Conservation (phyloP, 2,888 invertebrate species). For the Pterostichus madidus region DNA sequence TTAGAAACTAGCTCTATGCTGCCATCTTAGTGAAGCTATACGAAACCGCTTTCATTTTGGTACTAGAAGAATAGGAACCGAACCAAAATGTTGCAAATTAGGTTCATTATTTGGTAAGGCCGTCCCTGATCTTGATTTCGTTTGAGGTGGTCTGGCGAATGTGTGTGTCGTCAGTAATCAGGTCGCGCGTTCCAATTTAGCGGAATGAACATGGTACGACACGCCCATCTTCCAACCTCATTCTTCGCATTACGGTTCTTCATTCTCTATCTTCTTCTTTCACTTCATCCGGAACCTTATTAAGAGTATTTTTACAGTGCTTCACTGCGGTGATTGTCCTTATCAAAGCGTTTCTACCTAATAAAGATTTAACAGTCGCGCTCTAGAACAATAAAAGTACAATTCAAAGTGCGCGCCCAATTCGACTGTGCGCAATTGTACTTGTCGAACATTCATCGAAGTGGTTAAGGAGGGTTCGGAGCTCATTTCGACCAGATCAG, state of each 20-base stretch:
- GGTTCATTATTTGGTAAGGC: too few species aligned
- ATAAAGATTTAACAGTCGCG: conserved; percentile 65
- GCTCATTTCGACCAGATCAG: conserved; percentile 37
- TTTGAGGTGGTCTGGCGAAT: conserved; percentile 46
- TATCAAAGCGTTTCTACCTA: conserved; percentile 66
- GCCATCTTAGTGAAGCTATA: too few species aligned
- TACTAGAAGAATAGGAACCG: too few species aligned
- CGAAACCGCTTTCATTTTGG: too few species aligned
- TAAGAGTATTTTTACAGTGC: conserved; percentile 65
- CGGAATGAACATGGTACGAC: conserved; percentile 60
- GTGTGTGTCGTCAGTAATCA: conserved; percentile 66
- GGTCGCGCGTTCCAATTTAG: conserved; percentile 66
- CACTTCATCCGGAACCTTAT: conserved; percentile 60
- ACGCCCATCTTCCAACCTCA: conserved; percentile 62
- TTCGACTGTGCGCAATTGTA: conserved; percentile 37
- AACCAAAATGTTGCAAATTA: too few species aligned
- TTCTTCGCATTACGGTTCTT: conserved; percentile 50
- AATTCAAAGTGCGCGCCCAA: conserved; percentile 53
- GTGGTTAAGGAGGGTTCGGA: conserved; percentile 41
- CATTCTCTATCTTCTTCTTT: conserved; percentile 38
- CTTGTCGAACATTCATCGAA: conserved; percentile 60
- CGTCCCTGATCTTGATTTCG: background rate
- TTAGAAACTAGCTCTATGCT: too few species aligned
- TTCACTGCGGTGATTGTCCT: conserved; percentile 58
- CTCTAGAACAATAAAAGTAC: conserved; percentile 64